Evolutionary conservation across 1,140 invertebrate species (phyloP), one percentile per base, ranked within the genome.

Genomic region (Whitmania pigra): DNA sequence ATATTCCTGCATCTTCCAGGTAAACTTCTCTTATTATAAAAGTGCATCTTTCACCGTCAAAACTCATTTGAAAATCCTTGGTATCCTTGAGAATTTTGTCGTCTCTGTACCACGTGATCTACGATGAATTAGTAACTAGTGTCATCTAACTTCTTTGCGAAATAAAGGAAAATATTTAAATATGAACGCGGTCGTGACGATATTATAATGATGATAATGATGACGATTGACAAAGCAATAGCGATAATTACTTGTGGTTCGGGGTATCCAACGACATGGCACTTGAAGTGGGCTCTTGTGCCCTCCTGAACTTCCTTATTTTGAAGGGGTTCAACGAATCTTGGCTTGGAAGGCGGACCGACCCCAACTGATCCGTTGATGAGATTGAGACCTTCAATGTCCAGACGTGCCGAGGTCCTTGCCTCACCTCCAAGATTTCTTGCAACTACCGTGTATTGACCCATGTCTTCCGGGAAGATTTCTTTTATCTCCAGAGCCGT

Each of bases 381-480:
- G 72, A 78, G 79, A 15, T 13, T 63, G 73, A 78, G 76, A 70
- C 77, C 76, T 54, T 81, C 80, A 18, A 81, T 76, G 18, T 75
- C 78, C 27, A 83, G 73, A 31, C 77, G 76, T 74, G 80, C 81
- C 17, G 76, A 76, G 36, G 78, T 79, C 36, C 77, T 76, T 0
- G 79, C 78, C 75, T 85, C 84, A 36, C 96, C 96, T 55, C 90
- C 90, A 5, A 89, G 86, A 80, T 98, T 99, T 79, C 96, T 95
- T 18, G 94, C 92, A 18, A 97, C 90, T 77, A 94, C 95, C 0
- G 93, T 97, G 81, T 96, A 98, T 63, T 89, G 90, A 3, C 94
- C 95, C 2, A 93, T 91, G 82, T 99, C 95, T 85, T 98, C 94
- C 0, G 93, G 92, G 82, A 94, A 95, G 0, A 96, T 92, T 85